Evolutionary conservation across 2,888 invertebrate genomes (phyloP).

Genomic region (Cheilosia pagana): DNA sequence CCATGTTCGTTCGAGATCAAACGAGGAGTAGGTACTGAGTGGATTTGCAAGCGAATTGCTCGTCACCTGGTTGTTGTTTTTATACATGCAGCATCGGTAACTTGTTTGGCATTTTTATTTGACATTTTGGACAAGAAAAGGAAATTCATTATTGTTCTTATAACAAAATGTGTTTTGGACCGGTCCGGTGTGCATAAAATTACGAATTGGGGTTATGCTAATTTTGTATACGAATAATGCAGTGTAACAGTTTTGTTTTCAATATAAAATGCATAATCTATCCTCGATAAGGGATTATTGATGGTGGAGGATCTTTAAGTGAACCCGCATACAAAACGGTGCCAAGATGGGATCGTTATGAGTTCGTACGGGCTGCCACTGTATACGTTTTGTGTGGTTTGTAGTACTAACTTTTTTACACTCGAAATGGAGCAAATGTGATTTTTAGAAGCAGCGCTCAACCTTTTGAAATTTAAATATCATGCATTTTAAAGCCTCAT

Average conservation of each 20-base stretch:
- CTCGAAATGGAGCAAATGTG: too few species aligned
- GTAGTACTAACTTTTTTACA: too few species aligned
- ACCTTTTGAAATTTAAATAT: too few species aligned
- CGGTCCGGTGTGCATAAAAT: constrained; percentile 42
- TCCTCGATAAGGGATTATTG: constrained; percentile 24
- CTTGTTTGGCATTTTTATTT: constrained; percentile 24
- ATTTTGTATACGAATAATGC: constrained; percentile 28
- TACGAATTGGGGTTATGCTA: constrained; percentile 43
- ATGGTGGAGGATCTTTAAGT: not conserved
- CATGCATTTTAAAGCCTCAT: too few species aligned
- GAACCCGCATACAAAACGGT: too few species aligned
- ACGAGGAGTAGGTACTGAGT: constrained; percentile 13
- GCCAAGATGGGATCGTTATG: too few species aligned
- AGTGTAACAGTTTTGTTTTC: constrained; percentile 5
- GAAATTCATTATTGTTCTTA: not conserved
- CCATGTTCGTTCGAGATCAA: constrained; percentile 24
- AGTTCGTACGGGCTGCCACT: too few species aligned
- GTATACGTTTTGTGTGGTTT: too few species aligned
- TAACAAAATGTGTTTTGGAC: constrained; percentile 6
- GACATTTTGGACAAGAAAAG: constrained; percentile 20
- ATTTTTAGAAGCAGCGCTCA: too few species aligned
- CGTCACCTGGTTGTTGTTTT: constrained; percentile 22
- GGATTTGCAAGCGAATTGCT: constrained; percentile 10
- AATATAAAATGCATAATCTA: constrained; percentile 18
- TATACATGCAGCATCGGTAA: constrained; percentile 13